Evolutionary conservation across 1,140 invertebrate species (phyloP).

Genomic region (Cotesia vestalis): DNA sequence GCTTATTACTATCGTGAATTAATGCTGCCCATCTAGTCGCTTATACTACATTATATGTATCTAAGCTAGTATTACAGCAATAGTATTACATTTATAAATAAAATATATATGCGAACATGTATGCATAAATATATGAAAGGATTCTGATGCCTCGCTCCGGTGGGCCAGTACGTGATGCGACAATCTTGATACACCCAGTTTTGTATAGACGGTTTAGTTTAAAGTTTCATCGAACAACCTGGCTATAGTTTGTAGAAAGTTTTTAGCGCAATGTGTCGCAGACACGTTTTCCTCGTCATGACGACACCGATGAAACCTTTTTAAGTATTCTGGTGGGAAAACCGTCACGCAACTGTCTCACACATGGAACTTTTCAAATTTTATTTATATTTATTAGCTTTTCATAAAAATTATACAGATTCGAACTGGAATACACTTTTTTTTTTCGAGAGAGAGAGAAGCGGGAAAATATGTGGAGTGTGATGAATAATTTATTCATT

Average conservation of each 20-base stretch:
- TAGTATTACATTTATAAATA: background rate
- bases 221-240: conserved; percentile 25
- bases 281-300: conserved; percentile 33
- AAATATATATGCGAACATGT: background rate
- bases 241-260: conserved; percentile 34
- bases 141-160: background rate
- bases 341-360: conserved; percentile 31
- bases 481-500: no score
- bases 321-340: conserved; percentile 34
- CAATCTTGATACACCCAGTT: conserved; percentile 14
- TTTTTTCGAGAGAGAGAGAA: no score
- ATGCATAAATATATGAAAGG: conserved; percentile 1
- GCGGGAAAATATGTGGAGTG: no score
- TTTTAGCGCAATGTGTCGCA: conserved; percentile 19
- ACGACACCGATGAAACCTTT: conserved; percentile 38
- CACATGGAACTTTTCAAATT: conserved; percentile 11
- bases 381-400: conserved; percentile 1
- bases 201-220: conserved; percentile 25
- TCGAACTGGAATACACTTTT: no score
- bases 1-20: conserved; percentile 8
- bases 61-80: background rate
- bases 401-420: background rate
- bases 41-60: conserved; percentile 1
- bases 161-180: conserved; percentile 13
- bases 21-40: conserved; percentile 21